These are phyloP conservation scores for Sinonovacula constricta DNA, from an alignment of 1,140 invertebrate genomes.

Conservation along the genomic window DNA sequence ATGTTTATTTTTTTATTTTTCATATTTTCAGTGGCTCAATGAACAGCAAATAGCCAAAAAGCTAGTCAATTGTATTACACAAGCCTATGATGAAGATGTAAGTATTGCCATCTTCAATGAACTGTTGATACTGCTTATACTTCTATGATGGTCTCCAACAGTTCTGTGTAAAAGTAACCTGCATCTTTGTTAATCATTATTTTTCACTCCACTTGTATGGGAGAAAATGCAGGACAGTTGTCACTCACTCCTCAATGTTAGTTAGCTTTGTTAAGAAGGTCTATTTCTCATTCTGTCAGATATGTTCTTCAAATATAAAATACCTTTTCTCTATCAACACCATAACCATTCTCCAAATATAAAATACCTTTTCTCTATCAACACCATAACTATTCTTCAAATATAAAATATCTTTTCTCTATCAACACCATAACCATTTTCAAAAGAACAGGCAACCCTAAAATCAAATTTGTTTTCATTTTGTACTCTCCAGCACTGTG, in stretches of 20 bases:
- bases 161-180: no score
- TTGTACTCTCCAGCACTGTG: no score
- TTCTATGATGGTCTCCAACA: no score
- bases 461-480: no score
- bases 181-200: no score
- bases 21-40: conserved; percentile 90
- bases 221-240: no score
- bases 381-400: background rate
- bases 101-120: conserved; percentile 43
- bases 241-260: background rate
- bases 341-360: background rate
- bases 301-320: background rate
- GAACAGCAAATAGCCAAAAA: conserved; percentile 90
- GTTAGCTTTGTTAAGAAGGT: no score
- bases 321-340: background rate
- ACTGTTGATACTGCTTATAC: no score
- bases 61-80: conserved; percentile 88
- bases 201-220: no score
- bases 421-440: background rate
- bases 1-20: conserved; percentile 45
- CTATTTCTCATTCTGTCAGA: background rate
- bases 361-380: background rate
- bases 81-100: conserved; percentile 84
- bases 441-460: no score
- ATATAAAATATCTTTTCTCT: background rate